Evolutionary conservation across 2,113 vertebrate genomes (phyloP).

Genomic region (Salvelinus sp.): DNA sequence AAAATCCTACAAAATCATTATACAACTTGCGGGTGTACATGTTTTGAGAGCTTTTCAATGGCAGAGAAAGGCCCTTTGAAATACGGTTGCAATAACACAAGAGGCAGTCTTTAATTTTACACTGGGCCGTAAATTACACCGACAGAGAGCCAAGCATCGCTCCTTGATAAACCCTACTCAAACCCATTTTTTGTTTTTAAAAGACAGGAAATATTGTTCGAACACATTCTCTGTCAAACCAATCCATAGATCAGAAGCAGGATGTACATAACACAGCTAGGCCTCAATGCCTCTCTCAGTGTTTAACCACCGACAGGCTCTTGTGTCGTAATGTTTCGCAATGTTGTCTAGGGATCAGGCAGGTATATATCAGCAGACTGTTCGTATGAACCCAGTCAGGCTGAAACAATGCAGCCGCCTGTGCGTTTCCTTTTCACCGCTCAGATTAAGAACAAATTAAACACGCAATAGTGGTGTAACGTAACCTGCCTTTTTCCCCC

Average conservation of each 20-base stretch:
- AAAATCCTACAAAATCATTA: conserved; percentile 53
- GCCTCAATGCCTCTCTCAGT: conserved; percentile 9
- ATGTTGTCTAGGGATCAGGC: conserved; percentile 58
- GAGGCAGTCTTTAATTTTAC: conserved; percentile 62
- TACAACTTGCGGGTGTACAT: conserved; percentile 49
- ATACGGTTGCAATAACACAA: conserved; percentile 73
- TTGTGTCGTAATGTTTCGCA: conserved; percentile 51
- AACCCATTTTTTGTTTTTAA: conserved; percentile 31
- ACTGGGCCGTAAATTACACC: conserved; percentile 63
- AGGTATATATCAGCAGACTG: conserved; percentile 46
- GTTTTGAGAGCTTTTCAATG: conserved; percentile 60
- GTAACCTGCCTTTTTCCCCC: conserved; percentile 39
- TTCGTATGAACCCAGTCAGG: conserved; percentile 39
- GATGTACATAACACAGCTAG: neutral
- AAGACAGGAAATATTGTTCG: conserved; percentile 61
- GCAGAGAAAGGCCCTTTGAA: conserved; percentile 59
- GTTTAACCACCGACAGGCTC: conserved; percentile 39
- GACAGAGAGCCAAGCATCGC: conserved; percentile 27
- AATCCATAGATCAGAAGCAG: conserved; percentile 51
- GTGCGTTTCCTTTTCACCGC: conserved; percentile 37
- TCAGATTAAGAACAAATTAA: conserved; percentile 63
- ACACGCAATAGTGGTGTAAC: conserved; percentile 34
- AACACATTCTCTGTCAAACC: conserved; percentile 55
- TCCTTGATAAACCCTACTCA: conserved; percentile 53
- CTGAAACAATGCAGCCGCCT: conserved; percentile 60